phyloP scores from a whole-genome alignment of 2,113 vertebrate species.

The Haliaeetus leucogaster region DNA sequence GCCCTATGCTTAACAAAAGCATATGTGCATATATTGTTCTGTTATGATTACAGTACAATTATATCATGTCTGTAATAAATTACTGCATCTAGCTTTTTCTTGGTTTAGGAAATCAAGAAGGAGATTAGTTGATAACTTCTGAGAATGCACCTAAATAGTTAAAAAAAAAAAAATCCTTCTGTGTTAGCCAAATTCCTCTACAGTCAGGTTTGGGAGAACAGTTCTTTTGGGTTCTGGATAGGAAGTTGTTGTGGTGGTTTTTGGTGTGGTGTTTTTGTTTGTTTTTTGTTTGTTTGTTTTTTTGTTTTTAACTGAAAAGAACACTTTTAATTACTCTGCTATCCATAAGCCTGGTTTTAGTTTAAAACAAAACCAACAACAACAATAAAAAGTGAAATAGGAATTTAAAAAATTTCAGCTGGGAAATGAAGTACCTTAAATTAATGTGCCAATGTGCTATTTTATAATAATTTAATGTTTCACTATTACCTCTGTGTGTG shows the following conservation, averaged over 20 bases:
- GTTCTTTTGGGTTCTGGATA: not conserved
- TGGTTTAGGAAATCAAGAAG: not conserved
- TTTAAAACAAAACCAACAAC: not conserved
- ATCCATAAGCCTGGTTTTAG: not conserved
- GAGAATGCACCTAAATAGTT: constrained; percentile 21
- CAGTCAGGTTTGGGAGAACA: not conserved
- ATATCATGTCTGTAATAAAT: constrained; percentile 43
- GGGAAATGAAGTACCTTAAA: not conserved
- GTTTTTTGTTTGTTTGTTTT: not conserved
- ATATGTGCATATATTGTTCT: constrained; percentile 63
- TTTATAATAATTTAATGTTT: not conserved
- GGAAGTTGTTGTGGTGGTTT: not conserved
- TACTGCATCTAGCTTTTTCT: constrained; percentile 42
- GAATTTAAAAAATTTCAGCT: not conserved
- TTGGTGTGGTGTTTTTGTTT: not conserved
- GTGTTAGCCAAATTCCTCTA: not conserved
- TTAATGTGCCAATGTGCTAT: not conserved
- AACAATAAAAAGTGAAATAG: not conserved
- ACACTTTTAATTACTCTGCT: not conserved
- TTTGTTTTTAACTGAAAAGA: not conserved
- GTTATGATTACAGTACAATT: constrained; percentile 61
- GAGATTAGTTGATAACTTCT: constrained; percentile 43
- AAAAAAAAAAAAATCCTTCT: not conserved
- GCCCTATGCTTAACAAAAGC: constrained; percentile 57
- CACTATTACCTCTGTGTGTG: not conserved